phyloP scores from a whole-genome alignment of 1,140 invertebrate species.

The Drosophila albomicans region DNA sequence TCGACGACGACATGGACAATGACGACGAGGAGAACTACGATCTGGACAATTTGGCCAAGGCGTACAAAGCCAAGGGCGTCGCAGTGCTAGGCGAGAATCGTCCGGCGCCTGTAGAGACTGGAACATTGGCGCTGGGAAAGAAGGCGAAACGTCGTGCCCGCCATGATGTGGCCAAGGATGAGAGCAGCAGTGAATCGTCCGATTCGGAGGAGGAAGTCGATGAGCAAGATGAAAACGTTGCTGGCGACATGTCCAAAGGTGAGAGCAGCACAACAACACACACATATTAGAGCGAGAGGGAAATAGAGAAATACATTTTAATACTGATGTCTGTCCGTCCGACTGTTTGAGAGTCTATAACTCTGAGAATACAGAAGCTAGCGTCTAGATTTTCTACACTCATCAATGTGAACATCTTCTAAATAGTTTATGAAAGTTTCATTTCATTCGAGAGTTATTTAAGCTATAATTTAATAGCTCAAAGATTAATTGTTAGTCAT shows the following conservation, averaged over 20 bases:
- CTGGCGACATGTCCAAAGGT: conserved; percentile 64
- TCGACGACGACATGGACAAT: conserved; percentile 90
- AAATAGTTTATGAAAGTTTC: too few relatives aligned
- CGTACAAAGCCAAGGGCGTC: conserved; percentile 90
- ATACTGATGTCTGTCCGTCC: too few relatives aligned
- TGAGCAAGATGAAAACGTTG: conserved; percentile 24
- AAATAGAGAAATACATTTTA: neutral
- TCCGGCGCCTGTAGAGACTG: neutral
- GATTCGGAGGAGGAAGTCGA: conserved; percentile 69
- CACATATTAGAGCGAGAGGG: neutral
- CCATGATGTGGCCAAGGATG: conserved; percentile 59
- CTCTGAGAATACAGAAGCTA: too few relatives aligned
- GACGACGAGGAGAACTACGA: conserved; percentile 95
- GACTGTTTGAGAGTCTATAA: too few relatives aligned
- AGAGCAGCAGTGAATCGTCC: conserved; percentile 83
- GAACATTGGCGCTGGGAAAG: conserved; percentile 57
- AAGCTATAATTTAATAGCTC: too few relatives aligned
- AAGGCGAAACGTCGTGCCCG: conserved; percentile 78
- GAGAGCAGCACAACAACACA: neutral
- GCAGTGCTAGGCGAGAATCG: conserved; percentile 71
- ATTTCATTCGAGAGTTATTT: too few relatives aligned
- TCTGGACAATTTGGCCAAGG: conserved; percentile 91
- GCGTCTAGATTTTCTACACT: too few relatives aligned
- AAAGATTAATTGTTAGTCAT: too few relatives aligned
- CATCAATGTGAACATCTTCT: too few relatives aligned